A percentile compares a stretch with the other conserved stretches of the same genome.
phyloP scores from a whole-genome alignment of 2,797 vertebrate species.

The Rhynchonycteris naso region DNA sequence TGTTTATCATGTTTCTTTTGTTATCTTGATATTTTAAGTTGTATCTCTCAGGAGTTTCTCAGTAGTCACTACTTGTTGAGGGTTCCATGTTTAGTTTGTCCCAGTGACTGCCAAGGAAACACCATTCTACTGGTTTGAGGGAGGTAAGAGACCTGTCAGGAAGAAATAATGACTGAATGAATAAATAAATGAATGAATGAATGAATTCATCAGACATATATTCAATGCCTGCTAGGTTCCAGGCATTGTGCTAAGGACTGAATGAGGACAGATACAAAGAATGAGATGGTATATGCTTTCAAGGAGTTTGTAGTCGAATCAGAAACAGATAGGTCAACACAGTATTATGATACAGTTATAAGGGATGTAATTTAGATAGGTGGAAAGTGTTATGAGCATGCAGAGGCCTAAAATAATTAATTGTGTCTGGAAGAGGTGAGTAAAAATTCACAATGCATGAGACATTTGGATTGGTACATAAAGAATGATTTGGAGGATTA shows the following conservation, averaged over 20 bases:
- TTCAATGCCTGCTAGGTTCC: neutral
- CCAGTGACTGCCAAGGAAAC: neutral
- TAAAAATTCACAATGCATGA: neutral
- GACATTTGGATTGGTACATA: neutral
- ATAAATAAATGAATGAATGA: neutral
- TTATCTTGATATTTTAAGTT: neutral
- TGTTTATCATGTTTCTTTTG: neutral
- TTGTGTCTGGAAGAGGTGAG: neutral
- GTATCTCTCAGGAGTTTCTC: neutral
- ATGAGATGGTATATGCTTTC: neutral
- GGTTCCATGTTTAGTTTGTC: neutral
- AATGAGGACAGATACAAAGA: neutral
- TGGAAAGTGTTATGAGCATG: neutral
- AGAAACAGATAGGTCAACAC: neutral
- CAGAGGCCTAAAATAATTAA: neutral
- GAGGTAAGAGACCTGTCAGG: neutral
- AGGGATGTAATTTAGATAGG: neutral
- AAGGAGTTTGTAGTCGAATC: neutral
- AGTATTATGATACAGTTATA: neutral
- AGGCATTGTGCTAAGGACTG: neutral
- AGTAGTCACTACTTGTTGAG: neutral
- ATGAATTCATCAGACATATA: neutral
- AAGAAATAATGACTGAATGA: neutral
- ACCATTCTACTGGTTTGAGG: neutral
- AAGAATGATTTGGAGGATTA: neutral